A percentile compares a stretch with the other conserved stretches of the same genome.
Conservation (phyloP, 2,113 vertebrate genomes). For the Lichenostomus cassidix region DNA sequence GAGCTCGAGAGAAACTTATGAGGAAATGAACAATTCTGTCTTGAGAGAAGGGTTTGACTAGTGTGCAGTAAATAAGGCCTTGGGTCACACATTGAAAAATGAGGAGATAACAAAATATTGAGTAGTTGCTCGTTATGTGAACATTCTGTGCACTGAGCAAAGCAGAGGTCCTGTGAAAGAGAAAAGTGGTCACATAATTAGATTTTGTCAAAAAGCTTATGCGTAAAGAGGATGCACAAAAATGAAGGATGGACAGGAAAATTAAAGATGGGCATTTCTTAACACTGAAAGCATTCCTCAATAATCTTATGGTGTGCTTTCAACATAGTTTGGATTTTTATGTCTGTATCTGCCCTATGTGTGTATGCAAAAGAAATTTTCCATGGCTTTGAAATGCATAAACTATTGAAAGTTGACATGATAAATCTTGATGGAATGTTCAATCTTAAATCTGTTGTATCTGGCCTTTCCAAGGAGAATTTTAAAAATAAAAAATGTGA, state of each 20-base stretch:
- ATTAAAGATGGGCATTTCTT: not conserved
- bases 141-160: not conserved
- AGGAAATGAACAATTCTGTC: conserved; percentile 42
- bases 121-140: conserved; percentile 37
- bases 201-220: not conserved
- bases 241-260: not conserved
- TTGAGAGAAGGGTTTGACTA: conserved; percentile 31
- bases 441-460: not conserved
- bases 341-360: not conserved
- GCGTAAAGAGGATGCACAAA: not conserved
- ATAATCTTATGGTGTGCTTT: not conserved
- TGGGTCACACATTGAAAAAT: conserved; percentile 19
- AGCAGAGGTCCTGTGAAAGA: conserved; percentile 9
- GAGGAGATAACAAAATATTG: conserved; percentile 36
- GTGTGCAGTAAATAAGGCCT: conserved; percentile 38
- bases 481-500: not conserved
- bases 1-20: not conserved
- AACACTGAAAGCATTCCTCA: not conserved
- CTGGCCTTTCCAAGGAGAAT: not conserved
- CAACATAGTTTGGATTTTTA: not conserved
- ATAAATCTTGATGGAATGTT: not conserved
- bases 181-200: conserved; percentile 17
- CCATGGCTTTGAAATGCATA: not conserved
- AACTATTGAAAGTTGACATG: not conserved
- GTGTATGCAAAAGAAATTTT: not conserved